These are phyloP conservation scores for Sinella curviseta DNA, from an alignment of 1,140 invertebrate genomes.

Conservation along the genomic window DNA sequence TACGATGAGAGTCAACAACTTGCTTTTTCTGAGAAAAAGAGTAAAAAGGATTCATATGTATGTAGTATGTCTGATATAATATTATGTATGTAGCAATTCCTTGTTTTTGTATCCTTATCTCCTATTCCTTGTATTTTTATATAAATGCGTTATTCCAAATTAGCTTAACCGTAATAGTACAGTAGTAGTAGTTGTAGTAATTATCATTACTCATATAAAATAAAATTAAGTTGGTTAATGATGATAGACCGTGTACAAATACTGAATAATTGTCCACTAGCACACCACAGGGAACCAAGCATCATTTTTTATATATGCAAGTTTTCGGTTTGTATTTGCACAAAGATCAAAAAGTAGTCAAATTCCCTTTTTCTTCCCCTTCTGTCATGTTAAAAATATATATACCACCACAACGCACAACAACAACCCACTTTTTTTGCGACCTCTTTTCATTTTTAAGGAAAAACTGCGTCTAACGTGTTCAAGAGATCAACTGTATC, in stretches of 20 bases:
- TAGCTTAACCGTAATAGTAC: conserved; percentile 1
- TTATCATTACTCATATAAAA: too few species aligned
- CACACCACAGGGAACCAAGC: neutral
- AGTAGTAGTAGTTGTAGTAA: too few species aligned
- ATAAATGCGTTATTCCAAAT: conserved; percentile 22
- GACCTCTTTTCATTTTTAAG: neutral
- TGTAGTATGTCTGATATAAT: neutral
- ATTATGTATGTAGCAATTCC: neutral
- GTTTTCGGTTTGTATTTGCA: neutral
- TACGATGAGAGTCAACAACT: conserved; percentile 22
- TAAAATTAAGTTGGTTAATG: conserved; percentile 7
- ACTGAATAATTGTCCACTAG: conserved; percentile 22
- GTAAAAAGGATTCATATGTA: conserved; percentile 21
- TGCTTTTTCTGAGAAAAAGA: conserved; percentile 5
- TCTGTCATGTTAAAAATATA: conserved; percentile 6
- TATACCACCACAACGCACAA: neutral
- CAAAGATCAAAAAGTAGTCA: neutral
- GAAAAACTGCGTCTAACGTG: conserved; percentile 1
- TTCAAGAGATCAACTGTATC: conserved; percentile 8
- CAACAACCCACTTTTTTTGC: neutral
- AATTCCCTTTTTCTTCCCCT: too few species aligned
- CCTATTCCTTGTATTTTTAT: neutral
- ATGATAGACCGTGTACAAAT: conserved; percentile 20
- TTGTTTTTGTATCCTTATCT: neutral
- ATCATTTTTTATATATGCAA: neutral